Evolutionary conservation across 92 coral and sea anemone genomes (phyloP).

Genomic region (Zoanthus sansibaricus): DNA sequence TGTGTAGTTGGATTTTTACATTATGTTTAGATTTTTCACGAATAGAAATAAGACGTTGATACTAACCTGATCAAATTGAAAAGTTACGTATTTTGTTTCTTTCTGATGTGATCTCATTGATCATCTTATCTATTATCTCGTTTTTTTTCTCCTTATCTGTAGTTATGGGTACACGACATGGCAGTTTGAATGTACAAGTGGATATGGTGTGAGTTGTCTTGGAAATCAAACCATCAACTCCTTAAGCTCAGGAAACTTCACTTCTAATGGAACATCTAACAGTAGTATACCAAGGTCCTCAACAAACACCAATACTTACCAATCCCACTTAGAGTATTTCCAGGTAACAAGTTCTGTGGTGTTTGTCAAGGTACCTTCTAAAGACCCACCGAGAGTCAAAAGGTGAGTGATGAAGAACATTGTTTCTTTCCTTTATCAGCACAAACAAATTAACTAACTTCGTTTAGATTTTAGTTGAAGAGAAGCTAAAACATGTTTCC

Average conservation of each 20-base stretch:
- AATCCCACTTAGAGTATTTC: conserved; percentile 67
- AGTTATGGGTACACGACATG: conserved; percentile 81
- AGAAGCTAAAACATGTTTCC: too few relatives aligned
- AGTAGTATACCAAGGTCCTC: conserved; percentile 8
- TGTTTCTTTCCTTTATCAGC: not conserved
- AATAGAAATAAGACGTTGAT: not conserved
- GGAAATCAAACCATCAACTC: conserved; percentile 41
- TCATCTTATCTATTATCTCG: too few relatives aligned
- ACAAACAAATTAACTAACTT: not conserved
- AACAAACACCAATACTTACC: conserved; percentile 63
- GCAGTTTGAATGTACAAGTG: conserved; percentile 83
- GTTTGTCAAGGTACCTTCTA: conserved; percentile 79
- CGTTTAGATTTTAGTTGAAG: too few relatives aligned
- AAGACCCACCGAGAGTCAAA: conserved; percentile 71
- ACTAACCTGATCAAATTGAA: not conserved
- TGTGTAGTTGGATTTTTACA: too few relatives aligned
- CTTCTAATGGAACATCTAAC: conserved; percentile 18
- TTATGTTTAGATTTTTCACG: not conserved
- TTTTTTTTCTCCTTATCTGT: not conserved
- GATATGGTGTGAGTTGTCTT: conserved; percentile 82
- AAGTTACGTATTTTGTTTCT: not conserved
- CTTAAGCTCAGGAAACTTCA: conserved; percentile 12
- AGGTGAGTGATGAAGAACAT: conserved; percentile 56
- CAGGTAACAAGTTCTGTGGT: conserved; percentile 81
- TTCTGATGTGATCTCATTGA: not conserved